Evolutionary conservation across 1,140 invertebrate species (phyloP).

Genomic region (Elymnias hypermnestra): DNA sequence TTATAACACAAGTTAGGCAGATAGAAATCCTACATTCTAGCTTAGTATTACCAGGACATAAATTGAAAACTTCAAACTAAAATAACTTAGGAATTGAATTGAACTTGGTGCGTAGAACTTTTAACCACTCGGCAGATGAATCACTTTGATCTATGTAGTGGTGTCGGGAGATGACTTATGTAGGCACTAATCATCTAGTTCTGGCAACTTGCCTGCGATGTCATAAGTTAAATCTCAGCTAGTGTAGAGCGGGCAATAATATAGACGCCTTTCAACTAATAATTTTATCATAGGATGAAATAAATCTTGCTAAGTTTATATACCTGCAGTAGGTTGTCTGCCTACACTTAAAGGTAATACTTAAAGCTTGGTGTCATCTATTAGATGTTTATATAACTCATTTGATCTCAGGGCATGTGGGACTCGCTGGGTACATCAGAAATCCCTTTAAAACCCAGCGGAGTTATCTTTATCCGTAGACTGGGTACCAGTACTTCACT

Average conservation of each 20-base stretch:
- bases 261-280: constrained; percentile 2
- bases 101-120: constrained; percentile 26
- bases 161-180: constrained; percentile 32
- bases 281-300: background rate
- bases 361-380: too few relatives aligned
- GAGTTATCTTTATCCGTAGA: too few relatives aligned
- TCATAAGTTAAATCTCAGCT: constrained; percentile 55
- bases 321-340: too few relatives aligned
- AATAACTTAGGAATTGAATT: constrained; percentile 34
- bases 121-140: constrained; percentile 20
- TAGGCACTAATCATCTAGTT: constrained; percentile 49
- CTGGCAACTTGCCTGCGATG: constrained; percentile 50
- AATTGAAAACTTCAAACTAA: constrained; percentile 53
- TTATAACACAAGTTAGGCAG: too few relatives aligned
- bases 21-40: too few relatives aligned
- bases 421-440: too few relatives aligned
- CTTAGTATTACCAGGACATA: constrained; percentile 26
- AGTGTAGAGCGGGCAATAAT: constrained; percentile 41
- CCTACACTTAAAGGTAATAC: too few relatives aligned
- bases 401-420: too few relatives aligned
- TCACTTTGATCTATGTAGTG: constrained; percentile 24
- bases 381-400: too few relatives aligned
- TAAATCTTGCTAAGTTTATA: background rate
- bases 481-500: too few relatives aligned
- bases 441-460: too few relatives aligned